Percentiles rank a stretch among this genome's conserved stretches.
These are phyloP conservation scores for Plagiodera versicolora DNA, from an alignment of 2,888 invertebrate species.

Conservation along the genomic window DNA sequence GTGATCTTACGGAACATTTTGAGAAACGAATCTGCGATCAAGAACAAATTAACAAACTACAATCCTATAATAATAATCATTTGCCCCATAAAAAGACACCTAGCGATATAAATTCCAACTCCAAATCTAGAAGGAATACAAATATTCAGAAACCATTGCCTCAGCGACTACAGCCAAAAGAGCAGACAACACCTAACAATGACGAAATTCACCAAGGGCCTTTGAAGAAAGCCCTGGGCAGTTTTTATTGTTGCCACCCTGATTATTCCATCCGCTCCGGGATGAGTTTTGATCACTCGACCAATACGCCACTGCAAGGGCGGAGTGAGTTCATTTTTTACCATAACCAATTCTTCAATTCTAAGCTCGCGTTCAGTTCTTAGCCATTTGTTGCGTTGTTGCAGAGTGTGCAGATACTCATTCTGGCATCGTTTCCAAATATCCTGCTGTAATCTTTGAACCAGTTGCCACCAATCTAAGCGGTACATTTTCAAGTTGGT, in stretches of 20 bases:
- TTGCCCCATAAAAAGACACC: slow-evolving; percentile 1
- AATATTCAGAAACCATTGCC: background rate
- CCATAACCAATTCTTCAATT: slow-evolving; percentile 1
- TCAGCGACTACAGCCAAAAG: background rate
- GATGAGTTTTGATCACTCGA: slow-evolving; percentile 4
- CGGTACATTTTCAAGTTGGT: slow-evolving; percentile 17
- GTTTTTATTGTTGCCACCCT: no score
- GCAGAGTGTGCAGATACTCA: no score
- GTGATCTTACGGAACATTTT: background rate
- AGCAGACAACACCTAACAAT: slow-evolving; percentile 5
- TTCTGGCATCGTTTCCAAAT: no score
- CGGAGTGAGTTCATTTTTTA: slow-evolving; percentile 15
- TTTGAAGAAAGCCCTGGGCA: no score
- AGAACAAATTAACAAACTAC: slow-evolving; percentile 4
- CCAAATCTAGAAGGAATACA: background rate
- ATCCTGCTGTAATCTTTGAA: no score
- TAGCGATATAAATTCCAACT: slow-evolving; percentile 2
- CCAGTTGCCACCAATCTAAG: slow-evolving; percentile 31
- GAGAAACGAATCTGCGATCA: slow-evolving; percentile 4
- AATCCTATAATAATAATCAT: background rate
- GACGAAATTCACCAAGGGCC: no score
- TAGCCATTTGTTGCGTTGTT: no score
- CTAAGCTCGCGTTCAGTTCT: background rate
- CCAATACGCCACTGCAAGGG: slow-evolving; percentile 15
- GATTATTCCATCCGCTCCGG: no score